Evolutionary conservation across 1,140 invertebrate genomes (phyloP).

Genomic region (Cotesia typhae): DNA sequence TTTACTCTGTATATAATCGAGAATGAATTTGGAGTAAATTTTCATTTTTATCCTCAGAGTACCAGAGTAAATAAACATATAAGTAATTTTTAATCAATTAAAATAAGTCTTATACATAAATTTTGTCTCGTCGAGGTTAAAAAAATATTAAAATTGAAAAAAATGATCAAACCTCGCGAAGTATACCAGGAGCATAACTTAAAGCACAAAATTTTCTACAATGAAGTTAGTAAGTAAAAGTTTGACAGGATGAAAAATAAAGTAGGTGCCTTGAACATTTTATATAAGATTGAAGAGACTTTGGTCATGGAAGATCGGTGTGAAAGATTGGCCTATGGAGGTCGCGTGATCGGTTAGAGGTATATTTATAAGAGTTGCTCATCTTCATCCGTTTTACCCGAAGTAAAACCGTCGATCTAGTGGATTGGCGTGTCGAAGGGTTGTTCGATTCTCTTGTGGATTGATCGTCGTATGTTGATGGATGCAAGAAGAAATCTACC

Average conservation of each 20-base stretch:
- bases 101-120: too few relatives aligned
- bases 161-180: too few relatives aligned
- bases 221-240: background rate
- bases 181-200: too few relatives aligned
- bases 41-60: too few relatives aligned
- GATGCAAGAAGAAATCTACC: slow-evolving; percentile 17
- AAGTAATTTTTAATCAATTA: too few relatives aligned
- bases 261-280: slow-evolving; percentile 14
- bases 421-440: slow-evolving; percentile 29
- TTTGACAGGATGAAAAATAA: slow-evolving; percentile 25
- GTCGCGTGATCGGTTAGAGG: slow-evolving; percentile 20
- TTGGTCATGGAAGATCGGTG: slow-evolving; percentile 24
- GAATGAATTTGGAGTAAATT: too few relatives aligned
- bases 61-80: too few relatives aligned
- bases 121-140: too few relatives aligned
- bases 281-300: slow-evolving; percentile 25
- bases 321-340: slow-evolving; percentile 18
- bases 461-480: slow-evolving; percentile 31
- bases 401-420: slow-evolving; percentile 21
- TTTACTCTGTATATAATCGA: too few relatives aligned
- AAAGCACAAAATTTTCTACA: background rate
- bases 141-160: too few relatives aligned
- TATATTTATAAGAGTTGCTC: slow-evolving; percentile 4
- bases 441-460: slow-evolving; percentile 24
- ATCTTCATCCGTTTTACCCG: slow-evolving; percentile 17